These are phyloP conservation scores for Baryphthengus martii DNA, from an alignment of 2,113 vertebrate genomes.

Conservation along the genomic window DNA sequence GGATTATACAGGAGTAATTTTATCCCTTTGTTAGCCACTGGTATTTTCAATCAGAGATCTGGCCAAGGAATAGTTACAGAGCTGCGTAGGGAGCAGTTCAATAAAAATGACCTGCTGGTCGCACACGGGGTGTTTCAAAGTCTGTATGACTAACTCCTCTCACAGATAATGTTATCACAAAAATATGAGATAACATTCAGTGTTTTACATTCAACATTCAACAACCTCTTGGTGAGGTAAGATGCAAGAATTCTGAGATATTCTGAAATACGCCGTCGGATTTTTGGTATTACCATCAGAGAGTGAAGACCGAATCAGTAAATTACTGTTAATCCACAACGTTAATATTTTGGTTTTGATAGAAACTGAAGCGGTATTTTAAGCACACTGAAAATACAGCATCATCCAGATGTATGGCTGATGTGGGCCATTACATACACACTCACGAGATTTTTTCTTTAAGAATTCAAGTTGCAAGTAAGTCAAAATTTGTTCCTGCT, in stretches of 20 bases:
- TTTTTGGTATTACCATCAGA: conserved; percentile 3
- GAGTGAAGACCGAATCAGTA: neutral
- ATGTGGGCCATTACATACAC: neutral
- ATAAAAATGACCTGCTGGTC: conserved; percentile 31
- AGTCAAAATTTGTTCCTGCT: neutral
- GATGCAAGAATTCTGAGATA: neutral
- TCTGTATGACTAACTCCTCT: neutral
- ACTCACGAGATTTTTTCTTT: neutral
- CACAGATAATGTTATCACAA: neutral
- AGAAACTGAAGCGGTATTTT: conserved; percentile 1
- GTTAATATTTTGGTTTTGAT: neutral
- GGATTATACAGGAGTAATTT: conserved; percentile 34
- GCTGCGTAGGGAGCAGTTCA: neutral
- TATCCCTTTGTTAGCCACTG: conserved; percentile 26
- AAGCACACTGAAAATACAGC: neutral
- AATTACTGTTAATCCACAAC: conserved; percentile 10
- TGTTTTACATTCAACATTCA: neutral
- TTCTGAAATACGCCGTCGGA: neutral
- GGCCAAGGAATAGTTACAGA: neutral
- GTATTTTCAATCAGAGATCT: conserved; percentile 18
- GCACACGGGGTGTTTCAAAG: neutral
- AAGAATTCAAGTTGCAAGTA: neutral
- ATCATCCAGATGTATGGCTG: neutral
- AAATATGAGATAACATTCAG: neutral
- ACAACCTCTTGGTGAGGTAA: neutral